Conservation (phyloP, 2,888 invertebrate species). For the Platycheirus albimanus region DNA sequence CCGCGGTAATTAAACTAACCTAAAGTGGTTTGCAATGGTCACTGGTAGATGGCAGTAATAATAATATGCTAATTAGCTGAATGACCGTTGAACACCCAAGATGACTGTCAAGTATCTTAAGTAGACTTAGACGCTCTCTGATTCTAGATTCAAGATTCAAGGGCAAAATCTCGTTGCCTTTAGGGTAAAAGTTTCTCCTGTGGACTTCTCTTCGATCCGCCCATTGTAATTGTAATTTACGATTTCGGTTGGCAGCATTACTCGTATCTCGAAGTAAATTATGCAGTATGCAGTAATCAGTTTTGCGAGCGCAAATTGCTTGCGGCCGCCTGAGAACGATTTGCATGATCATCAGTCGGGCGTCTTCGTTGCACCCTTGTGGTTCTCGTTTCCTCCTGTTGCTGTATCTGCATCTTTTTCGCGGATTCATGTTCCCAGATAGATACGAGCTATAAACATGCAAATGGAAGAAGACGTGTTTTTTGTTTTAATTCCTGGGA, state of each 20-base stretch:
- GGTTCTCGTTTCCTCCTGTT: constrained; percentile 9
- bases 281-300: constrained; percentile 72
- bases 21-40: constrained; percentile 31
- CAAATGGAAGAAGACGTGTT: constrained; percentile 51
- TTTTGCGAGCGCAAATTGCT: constrained; percentile 68
- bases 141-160: constrained; percentile 59
- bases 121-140: constrained; percentile 10
- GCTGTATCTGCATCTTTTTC: constrained; percentile 25
- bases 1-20: constrained; percentile 32
- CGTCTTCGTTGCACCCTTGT: constrained; percentile 36
- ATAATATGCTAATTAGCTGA: constrained; percentile 57
- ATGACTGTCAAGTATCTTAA: constrained; percentile 3
- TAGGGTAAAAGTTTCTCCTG: constrained; percentile 9
- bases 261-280: constrained; percentile 61
- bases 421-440: constrained; percentile 48
- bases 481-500: constrained; percentile 47
- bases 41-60: constrained; percentile 26
- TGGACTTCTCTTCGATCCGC: constrained; percentile 13
- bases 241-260: constrained; percentile 62
- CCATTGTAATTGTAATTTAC: constrained; percentile 68
- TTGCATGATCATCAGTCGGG: constrained; percentile 61
- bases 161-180: constrained; percentile 37
- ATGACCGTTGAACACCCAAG: constrained; percentile 58
- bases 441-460: constrained; percentile 43
- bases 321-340: constrained; percentile 53